phyloP scores from a whole-genome alignment of 2,113 vertebrate genomes.

The Orthonyx spaldingii region DNA sequence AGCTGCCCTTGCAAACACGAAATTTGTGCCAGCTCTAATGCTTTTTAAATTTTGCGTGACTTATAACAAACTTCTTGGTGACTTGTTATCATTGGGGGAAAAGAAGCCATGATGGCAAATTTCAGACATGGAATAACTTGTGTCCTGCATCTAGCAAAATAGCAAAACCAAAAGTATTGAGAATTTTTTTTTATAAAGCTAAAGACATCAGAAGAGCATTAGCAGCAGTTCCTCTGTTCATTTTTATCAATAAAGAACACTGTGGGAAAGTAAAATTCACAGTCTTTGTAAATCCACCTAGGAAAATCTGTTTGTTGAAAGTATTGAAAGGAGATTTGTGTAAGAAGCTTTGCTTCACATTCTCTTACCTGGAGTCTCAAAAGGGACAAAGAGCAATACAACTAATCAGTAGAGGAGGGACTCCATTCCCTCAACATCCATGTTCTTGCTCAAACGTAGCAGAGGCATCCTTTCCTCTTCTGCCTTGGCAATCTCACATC shows the following conservation, averaged over 20 bases:
- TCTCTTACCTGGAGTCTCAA: neutral
- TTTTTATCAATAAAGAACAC: neutral
- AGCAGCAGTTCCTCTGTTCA: neutral
- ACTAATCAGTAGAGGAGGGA: neutral
- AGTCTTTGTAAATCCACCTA: neutral
- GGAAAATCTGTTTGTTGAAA: neutral
- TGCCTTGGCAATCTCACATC: neutral
- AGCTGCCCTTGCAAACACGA: slow-evolving; percentile 34
- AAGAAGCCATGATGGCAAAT: neutral
- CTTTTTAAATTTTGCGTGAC: slow-evolving; percentile 27
- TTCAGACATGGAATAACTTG: neutral
- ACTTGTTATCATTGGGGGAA: neutral
- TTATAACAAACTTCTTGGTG: neutral
- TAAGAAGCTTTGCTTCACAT: neutral
- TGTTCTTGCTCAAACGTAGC: neutral
- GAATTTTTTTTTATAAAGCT: neutral
- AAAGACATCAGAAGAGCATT: slow-evolving; percentile 14
- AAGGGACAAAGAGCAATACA: neutral
- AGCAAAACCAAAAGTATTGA: neutral
- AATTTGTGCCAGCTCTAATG: slow-evolving; percentile 29
- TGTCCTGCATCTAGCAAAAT: neutral
- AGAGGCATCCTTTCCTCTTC: neutral
- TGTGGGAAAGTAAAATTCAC: neutral
- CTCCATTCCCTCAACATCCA: neutral
- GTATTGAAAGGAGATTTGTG: neutral